Evolutionary conservation across 1,140 invertebrate species (phyloP).

Genomic region (Schlechtendalia chinensis): DNA sequence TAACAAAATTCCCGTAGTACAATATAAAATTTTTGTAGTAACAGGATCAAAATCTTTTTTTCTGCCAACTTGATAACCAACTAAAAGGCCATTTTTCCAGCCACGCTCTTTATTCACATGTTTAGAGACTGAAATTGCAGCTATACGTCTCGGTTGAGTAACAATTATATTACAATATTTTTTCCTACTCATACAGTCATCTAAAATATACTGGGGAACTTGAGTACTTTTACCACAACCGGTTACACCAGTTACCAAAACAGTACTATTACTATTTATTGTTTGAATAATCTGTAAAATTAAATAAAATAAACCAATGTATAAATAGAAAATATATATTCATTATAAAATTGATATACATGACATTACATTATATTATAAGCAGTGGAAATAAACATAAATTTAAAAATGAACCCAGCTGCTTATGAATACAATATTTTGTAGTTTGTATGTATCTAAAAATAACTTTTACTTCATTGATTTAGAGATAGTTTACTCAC

Average conservation of each 20-base stretch:
- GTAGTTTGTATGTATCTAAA: too few species aligned
- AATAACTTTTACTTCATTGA: neutral
- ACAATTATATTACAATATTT: slow-evolving; percentile 78
- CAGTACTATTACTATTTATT: slow-evolving; percentile 43
- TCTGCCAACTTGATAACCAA: slow-evolving; percentile 80
- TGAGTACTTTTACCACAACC: slow-evolving; percentile 80
- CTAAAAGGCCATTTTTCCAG: slow-evolving; percentile 72
- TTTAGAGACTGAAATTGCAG: slow-evolving; percentile 77
- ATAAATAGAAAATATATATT: too few species aligned
- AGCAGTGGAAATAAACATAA: too few species aligned
- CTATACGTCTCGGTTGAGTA: slow-evolving; percentile 82
- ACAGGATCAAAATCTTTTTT: slow-evolving; percentile 63
- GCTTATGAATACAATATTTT: too few species aligned
- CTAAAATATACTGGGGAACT: slow-evolving; percentile 84
- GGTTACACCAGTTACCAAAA: slow-evolving; percentile 86
- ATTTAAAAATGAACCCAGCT: too few species aligned
- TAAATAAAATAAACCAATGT: neutral
- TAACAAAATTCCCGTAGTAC: slow-evolving; percentile 73
- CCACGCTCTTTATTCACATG: slow-evolving; percentile 74
- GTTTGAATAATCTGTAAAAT: slow-evolving; percentile 28
- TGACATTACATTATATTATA: too few species aligned
- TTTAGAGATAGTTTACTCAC: too few species aligned
- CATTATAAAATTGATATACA: too few species aligned
- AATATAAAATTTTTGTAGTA: slow-evolving; percentile 77
- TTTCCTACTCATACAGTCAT: slow-evolving; percentile 64